These are phyloP conservation scores for Melanotaenia nigrans DNA, from an alignment of 2,797 vertebrate species.

Conservation along the genomic window DNA sequence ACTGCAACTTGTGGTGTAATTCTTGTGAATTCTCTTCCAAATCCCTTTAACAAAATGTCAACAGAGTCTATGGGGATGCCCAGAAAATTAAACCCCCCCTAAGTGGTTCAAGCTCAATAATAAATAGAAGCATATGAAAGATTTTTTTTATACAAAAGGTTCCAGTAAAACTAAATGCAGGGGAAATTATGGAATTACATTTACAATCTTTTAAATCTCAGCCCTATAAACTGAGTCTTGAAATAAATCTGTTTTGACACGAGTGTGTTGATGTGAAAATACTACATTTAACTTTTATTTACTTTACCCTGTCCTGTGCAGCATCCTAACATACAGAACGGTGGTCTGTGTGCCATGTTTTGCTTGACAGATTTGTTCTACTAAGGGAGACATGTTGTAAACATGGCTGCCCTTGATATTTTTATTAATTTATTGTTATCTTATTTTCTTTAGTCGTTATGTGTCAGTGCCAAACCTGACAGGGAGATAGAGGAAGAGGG, in stretches of 20 bases:
- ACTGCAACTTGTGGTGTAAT: constrained; percentile 40
- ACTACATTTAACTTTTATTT: constrained; percentile 1
- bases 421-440: too few relatives aligned
- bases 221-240: constrained; percentile 17
- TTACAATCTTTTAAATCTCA: constrained; percentile 2
- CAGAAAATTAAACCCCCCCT: constrained; percentile 43
- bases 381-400: too few relatives aligned
- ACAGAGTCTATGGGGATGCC: constrained; percentile 40
- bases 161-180: constrained; percentile 25
- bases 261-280: constrained; percentile 34
- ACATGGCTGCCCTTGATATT: too few relatives aligned
- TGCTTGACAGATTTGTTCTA: too few relatives aligned
- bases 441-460: too few relatives aligned
- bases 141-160: constrained; percentile 14
- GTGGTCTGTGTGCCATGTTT: too few relatives aligned
- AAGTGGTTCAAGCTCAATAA: constrained; percentile 32
- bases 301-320: too few relatives aligned
- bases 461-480: too few relatives aligned
- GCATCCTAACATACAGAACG: too few relatives aligned
- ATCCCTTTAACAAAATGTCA: constrained; percentile 63
- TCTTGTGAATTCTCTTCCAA: constrained; percentile 46
- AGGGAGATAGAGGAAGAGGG: too few relatives aligned
- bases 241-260: constrained; percentile 43
- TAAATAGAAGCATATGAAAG: constrained; percentile 33
- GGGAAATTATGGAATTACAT: not conserved